Percentiles rank a stretch among this genome's conserved stretches.
Evolutionary conservation across 2,797 vertebrate species (phyloP).

Genomic region (Sibirionetta formosa): DNA sequence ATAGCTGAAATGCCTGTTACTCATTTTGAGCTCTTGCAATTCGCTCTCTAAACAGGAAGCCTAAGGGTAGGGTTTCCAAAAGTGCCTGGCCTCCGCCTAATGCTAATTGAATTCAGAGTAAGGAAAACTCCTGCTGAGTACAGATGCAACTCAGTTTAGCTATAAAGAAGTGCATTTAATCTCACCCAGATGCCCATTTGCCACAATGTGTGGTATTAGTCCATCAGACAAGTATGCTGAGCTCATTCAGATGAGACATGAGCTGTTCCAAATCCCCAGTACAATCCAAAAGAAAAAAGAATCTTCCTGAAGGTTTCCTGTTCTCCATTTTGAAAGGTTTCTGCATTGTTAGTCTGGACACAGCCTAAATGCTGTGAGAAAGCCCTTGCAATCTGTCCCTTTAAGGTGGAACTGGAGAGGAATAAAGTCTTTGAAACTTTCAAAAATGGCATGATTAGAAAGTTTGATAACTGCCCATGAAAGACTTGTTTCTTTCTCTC

Average conservation of each 20-base stretch:
- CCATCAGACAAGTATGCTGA: not conserved
- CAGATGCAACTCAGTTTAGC: not conserved
- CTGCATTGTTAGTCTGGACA: not conserved
- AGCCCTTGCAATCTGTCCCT: not conserved
- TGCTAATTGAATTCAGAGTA: not conserved
- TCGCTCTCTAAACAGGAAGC: not conserved
- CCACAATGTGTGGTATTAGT: not conserved
- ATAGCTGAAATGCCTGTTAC: not conserved
- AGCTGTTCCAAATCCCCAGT: not conserved
- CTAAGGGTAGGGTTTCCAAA: not conserved
- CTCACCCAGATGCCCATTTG: not conserved
- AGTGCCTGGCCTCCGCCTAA: not conserved
- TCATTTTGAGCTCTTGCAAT: constrained; percentile 2
- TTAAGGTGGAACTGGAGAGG: not conserved
- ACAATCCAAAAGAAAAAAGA: not conserved
- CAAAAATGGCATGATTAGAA: not conserved
- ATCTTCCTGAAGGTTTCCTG: constrained; percentile 4
- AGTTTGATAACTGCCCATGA: not conserved
- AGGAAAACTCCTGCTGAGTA: not conserved
- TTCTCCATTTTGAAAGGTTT: constrained; percentile 34
- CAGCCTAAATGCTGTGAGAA: not conserved
- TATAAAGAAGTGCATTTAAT: not conserved
- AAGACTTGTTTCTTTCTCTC: not conserved
- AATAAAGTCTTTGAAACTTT: not conserved
- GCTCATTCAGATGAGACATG: not conserved